Evolutionary conservation across 2,113 vertebrate species (phyloP).

Genomic region (Thermophis baileyi): DNA sequence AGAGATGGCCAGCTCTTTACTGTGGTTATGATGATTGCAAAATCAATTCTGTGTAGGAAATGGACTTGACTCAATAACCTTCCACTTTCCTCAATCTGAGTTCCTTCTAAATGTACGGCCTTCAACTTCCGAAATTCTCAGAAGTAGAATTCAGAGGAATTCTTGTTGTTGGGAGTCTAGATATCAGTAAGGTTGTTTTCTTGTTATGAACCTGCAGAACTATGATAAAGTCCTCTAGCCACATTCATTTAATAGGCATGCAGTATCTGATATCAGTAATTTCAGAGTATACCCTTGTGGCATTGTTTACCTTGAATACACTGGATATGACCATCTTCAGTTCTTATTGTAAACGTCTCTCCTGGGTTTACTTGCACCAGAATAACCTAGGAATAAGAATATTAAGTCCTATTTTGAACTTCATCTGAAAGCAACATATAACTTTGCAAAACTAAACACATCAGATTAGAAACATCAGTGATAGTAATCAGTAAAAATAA

Average conservation of each 20-base stretch:
- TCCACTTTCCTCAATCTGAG: neutral
- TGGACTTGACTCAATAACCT: neutral
- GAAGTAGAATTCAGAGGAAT: neutral
- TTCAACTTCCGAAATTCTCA: neutral
- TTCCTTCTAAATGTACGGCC: neutral
- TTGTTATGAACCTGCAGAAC: neutral
- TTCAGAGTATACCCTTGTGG: neutral
- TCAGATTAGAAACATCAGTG: neutral
- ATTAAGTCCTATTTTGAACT: neutral
- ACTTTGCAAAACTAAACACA: neutral
- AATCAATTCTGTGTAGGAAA: no score
- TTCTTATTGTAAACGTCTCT: conserved; percentile 79
- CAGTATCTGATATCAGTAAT: neutral
- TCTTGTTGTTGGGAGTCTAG: neutral
- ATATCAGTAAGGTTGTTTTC: neutral
- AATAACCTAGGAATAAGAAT: conserved; percentile 67
- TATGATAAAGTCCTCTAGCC: neutral
- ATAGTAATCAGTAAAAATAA: neutral
- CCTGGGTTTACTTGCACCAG: conserved; percentile 82
- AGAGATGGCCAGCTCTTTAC: no score
- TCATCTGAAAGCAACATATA: neutral
- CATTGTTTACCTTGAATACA: conserved; percentile 76
- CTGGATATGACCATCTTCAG: conserved; percentile 77
- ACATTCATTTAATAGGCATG: neutral
- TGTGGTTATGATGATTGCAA: neutral